phyloP scores from a whole-genome alignment of 2,888 invertebrate genomes.

The Tryphoninae sp. region DNA sequence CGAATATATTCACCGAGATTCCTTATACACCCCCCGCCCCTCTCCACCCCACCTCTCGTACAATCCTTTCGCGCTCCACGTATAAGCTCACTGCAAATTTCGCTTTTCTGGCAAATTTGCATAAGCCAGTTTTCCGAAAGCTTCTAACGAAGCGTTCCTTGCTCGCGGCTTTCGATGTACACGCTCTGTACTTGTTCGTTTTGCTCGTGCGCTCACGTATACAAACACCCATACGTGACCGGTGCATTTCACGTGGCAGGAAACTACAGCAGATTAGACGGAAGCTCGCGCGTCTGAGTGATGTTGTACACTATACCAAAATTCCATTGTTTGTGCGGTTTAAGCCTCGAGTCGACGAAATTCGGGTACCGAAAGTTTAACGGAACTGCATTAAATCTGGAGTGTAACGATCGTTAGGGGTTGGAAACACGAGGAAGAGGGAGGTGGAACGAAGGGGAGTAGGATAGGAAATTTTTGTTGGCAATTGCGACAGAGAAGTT shows the following conservation, averaged over 20 bases:
- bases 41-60: background rate
- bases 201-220: too few species aligned
- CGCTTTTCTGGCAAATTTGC: conserved; percentile 33
- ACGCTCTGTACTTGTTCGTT: background rate
- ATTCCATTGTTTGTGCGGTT: conserved; percentile 28
- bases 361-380: background rate
- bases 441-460: background rate
- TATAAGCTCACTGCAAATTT: conserved; percentile 11
- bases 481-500: background rate
- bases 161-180: conserved; percentile 8
- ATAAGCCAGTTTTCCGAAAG: conserved; percentile 54
- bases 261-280: conserved; percentile 45
- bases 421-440: too few species aligned
- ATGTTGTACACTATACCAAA: conserved; percentile 15
- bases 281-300: conserved; percentile 17
- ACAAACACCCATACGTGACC: too few species aligned
- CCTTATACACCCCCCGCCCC: too few species aligned
- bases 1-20: background rate
- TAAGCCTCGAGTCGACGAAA: conserved; percentile 4
- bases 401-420: conserved; percentile 27
- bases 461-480: conserved; percentile 21
- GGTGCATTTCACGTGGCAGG: conserved; percentile 10
- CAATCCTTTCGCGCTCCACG: background rate
- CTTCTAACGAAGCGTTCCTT: conserved; percentile 31
- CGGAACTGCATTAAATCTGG: conserved; percentile 18